Conservation (phyloP, 2,113 vertebrate genomes). For the Pterocles gutturalis region DNA sequence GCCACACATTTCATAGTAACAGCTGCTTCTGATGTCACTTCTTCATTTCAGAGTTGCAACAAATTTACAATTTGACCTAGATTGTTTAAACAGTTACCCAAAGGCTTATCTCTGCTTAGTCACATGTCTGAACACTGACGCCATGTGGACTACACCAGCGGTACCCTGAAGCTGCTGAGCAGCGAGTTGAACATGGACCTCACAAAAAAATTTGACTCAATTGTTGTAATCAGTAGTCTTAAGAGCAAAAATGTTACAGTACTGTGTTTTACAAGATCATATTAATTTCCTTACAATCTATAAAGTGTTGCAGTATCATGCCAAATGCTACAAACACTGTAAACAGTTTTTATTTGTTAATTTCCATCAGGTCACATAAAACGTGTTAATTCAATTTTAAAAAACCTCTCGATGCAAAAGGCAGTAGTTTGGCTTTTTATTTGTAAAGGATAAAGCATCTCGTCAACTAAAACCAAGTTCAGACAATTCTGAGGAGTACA, state of each 20-base stretch:
- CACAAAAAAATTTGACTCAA: background rate
- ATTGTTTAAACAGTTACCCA: background rate
- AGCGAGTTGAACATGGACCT: background rate
- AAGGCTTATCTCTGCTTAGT: background rate
- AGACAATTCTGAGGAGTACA: slow-evolving; percentile 30
- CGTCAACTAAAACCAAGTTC: slow-evolving; percentile 28
- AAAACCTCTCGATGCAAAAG: slow-evolving; percentile 32
- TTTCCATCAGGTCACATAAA: slow-evolving; percentile 31
- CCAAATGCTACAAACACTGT: background rate
- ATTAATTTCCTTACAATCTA: background rate
- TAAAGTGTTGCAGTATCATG: background rate
- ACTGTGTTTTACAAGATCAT: background rate
- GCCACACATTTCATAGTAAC: background rate
- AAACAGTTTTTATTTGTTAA: slow-evolving; percentile 41
- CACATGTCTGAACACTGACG: background rate
- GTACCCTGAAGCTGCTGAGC: background rate
- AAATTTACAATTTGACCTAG: background rate
- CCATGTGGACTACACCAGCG: accelerated
- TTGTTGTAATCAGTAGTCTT: background rate
- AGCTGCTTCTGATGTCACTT: background rate
- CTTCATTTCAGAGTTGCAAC: background rate
- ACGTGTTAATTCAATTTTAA: slow-evolving; percentile 15
- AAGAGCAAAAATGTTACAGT: background rate
- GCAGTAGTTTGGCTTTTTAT: slow-evolving; percentile 58
- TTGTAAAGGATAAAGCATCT: slow-evolving; percentile 55